These are phyloP conservation scores for Protaetia brevitarsis DNA, from an alignment of 1,140 invertebrate genomes.

Conservation along the genomic window DNA sequence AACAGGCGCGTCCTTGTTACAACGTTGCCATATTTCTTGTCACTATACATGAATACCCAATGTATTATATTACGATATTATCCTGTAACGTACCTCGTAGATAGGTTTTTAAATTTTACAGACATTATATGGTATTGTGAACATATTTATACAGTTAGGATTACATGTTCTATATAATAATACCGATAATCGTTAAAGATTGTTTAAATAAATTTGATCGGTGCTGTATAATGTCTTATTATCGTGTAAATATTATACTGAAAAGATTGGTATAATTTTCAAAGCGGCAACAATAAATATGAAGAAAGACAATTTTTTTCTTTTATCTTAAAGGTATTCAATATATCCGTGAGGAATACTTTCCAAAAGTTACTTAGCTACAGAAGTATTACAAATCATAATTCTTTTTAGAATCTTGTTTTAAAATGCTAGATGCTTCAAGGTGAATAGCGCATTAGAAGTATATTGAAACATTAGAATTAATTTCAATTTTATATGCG, in stretches of 20 bases:
- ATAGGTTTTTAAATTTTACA: constrained; percentile 12
- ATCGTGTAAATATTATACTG: background rate
- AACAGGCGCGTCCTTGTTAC: background rate
- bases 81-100: constrained; percentile 7
- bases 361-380: too few relatives aligned
- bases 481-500: too few relatives aligned
- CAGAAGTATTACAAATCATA: too few relatives aligned
- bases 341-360: too few relatives aligned
- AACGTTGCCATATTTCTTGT: background rate
- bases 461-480: too few relatives aligned
- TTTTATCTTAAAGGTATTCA: too few relatives aligned
- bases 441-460: too few relatives aligned
- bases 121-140: constrained; percentile 14
- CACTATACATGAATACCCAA: background rate
- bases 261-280: background rate
- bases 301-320: too few relatives aligned
- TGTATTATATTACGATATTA: background rate
- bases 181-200: background rate
- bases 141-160: background rate
- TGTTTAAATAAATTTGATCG: background rate
- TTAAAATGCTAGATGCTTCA: too few relatives aligned
- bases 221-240: constrained; percentile 3
- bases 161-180: background rate
- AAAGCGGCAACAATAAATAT: too few relatives aligned
- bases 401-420: too few relatives aligned